Percentiles rank a stretch among this genome's conserved stretches.
Conservation (phyloP, 2,888 invertebrate genomes). For the Pristionchus fissidentatus region DNA sequence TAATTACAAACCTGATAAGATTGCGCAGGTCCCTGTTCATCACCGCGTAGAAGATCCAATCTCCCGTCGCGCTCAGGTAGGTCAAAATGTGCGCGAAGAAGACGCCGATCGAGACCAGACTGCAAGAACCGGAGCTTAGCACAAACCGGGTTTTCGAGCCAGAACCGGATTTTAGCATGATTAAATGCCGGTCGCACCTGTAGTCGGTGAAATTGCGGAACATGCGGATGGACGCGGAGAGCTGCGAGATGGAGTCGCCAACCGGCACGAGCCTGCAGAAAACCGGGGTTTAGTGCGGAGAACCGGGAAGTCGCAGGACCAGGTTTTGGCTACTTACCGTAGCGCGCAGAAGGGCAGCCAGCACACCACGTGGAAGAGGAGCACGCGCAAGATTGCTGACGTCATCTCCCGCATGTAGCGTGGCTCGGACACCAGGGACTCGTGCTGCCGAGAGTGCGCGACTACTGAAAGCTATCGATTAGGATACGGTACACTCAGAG, state of each 20-base stretch:
- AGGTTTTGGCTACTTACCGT: slow-evolving; percentile 48
- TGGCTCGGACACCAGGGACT: slow-evolving; percentile 69
- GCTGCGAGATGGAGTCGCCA: slow-evolving; percentile 56
- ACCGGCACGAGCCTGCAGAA: slow-evolving; percentile 54
- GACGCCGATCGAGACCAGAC: slow-evolving; percentile 62
- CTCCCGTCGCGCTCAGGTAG: slow-evolving; percentile 71
- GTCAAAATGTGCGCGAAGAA: slow-evolving; percentile 70
- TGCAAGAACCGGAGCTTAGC: slow-evolving; percentile 49
- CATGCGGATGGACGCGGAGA: slow-evolving; percentile 58
- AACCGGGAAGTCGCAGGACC: background rate
- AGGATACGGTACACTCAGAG: background rate
- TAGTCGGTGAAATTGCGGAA: slow-evolving; percentile 62
- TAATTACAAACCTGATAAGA: slow-evolving; percentile 71
- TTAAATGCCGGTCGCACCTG: slow-evolving; percentile 52
- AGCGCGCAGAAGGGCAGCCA: slow-evolving; percentile 71
- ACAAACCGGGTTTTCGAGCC: background rate
- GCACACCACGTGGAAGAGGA: slow-evolving; percentile 73
- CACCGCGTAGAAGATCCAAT: slow-evolving; percentile 74
- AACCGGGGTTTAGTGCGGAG: background rate
- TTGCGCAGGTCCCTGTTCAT: slow-evolving; percentile 73
- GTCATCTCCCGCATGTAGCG: slow-evolving; percentile 74
- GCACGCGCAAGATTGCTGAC: slow-evolving; percentile 72
- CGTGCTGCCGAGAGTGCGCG: slow-evolving; percentile 58
- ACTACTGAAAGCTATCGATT: slow-evolving; percentile 54
- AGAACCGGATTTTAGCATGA: background rate